Base-by-base conservation (phyloP, 2,888 invertebrate genomes). In the Trachelus iudaicus region DNA sequence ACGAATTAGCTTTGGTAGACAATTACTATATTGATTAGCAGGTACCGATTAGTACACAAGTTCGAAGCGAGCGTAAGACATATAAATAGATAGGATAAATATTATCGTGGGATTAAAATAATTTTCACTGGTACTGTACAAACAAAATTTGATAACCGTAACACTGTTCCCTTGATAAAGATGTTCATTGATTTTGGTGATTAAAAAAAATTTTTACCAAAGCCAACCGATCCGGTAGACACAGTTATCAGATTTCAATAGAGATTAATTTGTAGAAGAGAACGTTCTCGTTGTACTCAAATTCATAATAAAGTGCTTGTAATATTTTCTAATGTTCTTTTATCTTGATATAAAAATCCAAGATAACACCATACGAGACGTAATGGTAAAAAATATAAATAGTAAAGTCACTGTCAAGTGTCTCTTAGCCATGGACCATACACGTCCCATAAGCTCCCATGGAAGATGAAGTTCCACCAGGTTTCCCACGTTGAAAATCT, bases 1-100 rank as follows among this genome's bases (percentile, higher is more conserved):
- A 56, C 23, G 56, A 56, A 56, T 56, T 56, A 56, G 56, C 56
- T 56, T 23, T 1, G 56, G 1, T 56, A 9, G 23, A 23, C 6
- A 23, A 56, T 56, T 56, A 56, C 9, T 56, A 23, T 56, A 56
- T 56, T 56, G 9, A 56, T 56, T 56, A 56, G 23, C 56, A 9
- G 56, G 6, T 15, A 56, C 73, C 75, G 82, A 87, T 87, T 87
- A 86, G 84, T 86, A 87, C 85, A 87, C 83, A 83, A 85, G 84
- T 85, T 85, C 85, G 83, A 82, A 82, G 83, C 80, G 79, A 80
- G 80, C 82, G 81, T 56, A 15, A 56, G 15, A 23, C 9, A 9
- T 56, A 56, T 56, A 56, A 23, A 56, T 56, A 23, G 40, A 40
- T 23, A 56, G 23, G 56, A 56, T 40, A 40, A 15, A 40, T 56